Percentiles rank a stretch among this genome's conserved stretches.
Evolutionary conservation across 2,113 vertebrate genomes (phyloP).

Genomic region (Chloropsis hardwickii): DNA sequence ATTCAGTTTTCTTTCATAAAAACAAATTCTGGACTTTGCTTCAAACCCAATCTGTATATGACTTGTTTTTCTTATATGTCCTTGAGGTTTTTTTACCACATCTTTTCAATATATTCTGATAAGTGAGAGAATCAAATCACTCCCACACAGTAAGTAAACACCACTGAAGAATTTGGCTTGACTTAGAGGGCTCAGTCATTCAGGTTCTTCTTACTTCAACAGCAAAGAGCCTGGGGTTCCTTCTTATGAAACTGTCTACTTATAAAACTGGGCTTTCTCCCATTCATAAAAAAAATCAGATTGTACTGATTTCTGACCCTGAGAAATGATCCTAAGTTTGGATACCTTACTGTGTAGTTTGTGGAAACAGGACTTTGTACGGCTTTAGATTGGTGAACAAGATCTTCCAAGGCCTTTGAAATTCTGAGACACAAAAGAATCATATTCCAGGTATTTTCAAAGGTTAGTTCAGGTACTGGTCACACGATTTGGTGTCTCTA

Average conservation of each 20-base stretch:
- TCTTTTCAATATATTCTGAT: neutral
- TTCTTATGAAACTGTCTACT: neutral
- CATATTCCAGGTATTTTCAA: neutral
- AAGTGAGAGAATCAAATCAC: neutral
- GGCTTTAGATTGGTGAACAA: neutral
- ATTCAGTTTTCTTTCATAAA: neutral
- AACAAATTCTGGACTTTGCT: neutral
- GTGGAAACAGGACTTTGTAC: neutral
- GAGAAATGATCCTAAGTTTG: neutral
- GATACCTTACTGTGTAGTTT: neutral
- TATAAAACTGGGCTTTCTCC: neutral
- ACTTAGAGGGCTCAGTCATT: neutral
- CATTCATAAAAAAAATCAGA: neutral
- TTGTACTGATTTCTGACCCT: neutral
- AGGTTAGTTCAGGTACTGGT: neutral
- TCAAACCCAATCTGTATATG: neutral
- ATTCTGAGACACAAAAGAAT: neutral
- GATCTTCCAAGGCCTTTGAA: neutral
- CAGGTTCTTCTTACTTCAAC: neutral
- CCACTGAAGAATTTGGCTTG: neutral
- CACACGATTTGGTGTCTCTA: neutral
- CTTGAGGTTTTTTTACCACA: neutral
- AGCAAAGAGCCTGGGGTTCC: neutral
- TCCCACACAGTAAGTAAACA: neutral
- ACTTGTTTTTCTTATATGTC: neutral